Evolutionary conservation across 2,113 vertebrate species (phyloP).

Genomic region (Cathartes aura): DNA sequence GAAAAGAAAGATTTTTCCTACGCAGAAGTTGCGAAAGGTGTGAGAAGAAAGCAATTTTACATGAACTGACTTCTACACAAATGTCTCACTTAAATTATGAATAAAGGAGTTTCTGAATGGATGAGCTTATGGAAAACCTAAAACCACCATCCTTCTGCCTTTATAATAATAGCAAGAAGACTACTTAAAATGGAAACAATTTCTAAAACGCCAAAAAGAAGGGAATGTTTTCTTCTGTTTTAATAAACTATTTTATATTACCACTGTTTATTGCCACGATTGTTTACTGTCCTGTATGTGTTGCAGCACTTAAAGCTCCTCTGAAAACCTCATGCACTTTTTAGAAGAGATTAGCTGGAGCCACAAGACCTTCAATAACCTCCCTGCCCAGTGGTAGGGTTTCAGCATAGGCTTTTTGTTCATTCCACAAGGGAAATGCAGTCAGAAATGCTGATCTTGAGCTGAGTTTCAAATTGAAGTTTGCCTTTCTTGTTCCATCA

Average conservation of each 20-base stretch:
- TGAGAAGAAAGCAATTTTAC: not conserved
- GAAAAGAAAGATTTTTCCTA: not conserved
- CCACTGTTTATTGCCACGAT: not conserved
- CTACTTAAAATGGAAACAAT: not conserved
- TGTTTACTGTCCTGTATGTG: not conserved
- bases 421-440: not conserved
- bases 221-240: not conserved
- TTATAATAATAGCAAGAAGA: not conserved
- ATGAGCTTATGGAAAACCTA: not conserved
- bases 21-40: not conserved
- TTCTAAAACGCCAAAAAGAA: not conserved
- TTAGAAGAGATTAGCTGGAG: not conserved
- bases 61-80: not conserved
- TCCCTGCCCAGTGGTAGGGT: not conserved
- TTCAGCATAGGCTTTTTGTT: not conserved
- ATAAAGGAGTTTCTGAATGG: not conserved
- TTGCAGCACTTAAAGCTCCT: not conserved
- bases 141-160: not conserved
- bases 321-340: not conserved
- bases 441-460: not conserved
- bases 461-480: not conserved
- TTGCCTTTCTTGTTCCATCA: not conserved
- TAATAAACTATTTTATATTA: not conserved
- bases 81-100: not conserved
- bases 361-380: not conserved